Evolutionary conservation across 1,140 invertebrate genomes (phyloP).

Genomic region (Diorhabda elongata): DNA sequence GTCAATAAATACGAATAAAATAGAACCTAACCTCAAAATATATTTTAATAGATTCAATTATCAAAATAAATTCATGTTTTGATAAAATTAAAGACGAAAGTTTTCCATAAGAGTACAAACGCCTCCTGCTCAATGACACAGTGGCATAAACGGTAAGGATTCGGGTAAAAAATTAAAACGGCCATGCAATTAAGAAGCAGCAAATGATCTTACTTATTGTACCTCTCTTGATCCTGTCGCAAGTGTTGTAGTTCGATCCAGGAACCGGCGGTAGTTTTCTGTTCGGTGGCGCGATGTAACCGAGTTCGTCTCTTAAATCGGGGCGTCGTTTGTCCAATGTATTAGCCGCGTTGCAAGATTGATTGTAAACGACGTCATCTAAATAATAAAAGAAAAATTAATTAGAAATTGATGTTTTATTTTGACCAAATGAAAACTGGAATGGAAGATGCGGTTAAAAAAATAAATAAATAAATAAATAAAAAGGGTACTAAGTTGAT

Average conservation of each 20-base stretch:
- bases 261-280: constrained; percentile 86
- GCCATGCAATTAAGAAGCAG: constrained; percentile 39
- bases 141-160: constrained; percentile 6
- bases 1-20: too few relatives aligned
- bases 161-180: constrained; percentile 21
- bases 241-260: constrained; percentile 88
- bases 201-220: constrained; percentile 72
- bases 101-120: background rate
- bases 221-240: constrained; percentile 88
- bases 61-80: too few relatives aligned
- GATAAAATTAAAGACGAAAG: too few relatives aligned
- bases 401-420: too few relatives aligned
- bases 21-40: too few relatives aligned
- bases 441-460: too few relatives aligned
- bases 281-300: constrained; percentile 89
- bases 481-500: too few relatives aligned
- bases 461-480: too few relatives aligned
- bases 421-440: too few relatives aligned
- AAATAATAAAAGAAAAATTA: constrained; percentile 10
- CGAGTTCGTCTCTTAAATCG: constrained; percentile 80
- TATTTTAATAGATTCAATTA: too few relatives aligned
- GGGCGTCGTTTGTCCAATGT: constrained; percentile 80
- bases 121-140: background rate
- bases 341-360: constrained; percentile 67
- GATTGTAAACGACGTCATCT: constrained; percentile 89